Base-by-base conservation (phyloP, 1,140 invertebrate species). In the Sarcophaga bullata region DNA sequence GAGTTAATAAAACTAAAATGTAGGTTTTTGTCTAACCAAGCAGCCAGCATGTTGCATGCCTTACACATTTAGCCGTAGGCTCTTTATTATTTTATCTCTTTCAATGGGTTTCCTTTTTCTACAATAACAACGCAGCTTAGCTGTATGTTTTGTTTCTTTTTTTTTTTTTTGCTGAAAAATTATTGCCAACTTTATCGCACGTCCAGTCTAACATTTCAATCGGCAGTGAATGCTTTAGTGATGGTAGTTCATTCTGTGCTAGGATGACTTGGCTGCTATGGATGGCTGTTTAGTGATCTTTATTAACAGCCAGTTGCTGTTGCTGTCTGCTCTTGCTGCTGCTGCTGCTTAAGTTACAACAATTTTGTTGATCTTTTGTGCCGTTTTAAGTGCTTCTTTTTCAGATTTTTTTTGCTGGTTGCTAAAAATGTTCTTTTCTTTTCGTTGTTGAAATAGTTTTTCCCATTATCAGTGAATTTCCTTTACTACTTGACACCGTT, bases 161-260 rank as follows among this genome's bases (percentile, higher is more conserved):
- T n/a, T n/a, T n/a, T n/a, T n/a, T 15, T 58, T 68, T 68, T 19
- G 19, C 15, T 17, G 10, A 52, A 9, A 68, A 68, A 68, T 68
- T 68, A 68, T 68, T 68, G 8, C 8, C 19, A 68, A 68, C 62
- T 68, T 68, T 68, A 68, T 68, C 62, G 62, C 62, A n/a, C 62
- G 62, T 68, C 62, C 62, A 25, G 62, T 68, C 62, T 68, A 68
- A 68, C 54, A n/a, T 58, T 58, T 11, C n/a, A 58, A 37, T 37
- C 25, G 15, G 13, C 54, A 25, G 62, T 68, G 17, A 19, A 8
- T 68, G 62, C 25, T 37, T 4, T 37, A 37, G 25, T 4, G 25
- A 37, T 37, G 4, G 25, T 37, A 37, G 25, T 37, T 37, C 25
- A 4, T 37, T 37, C 25, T 37, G 25, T 37, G 4, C 25, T 37